Base-by-base conservation (phyloP, 1,140 invertebrate species). In the Camponotus floridanus region DNA sequence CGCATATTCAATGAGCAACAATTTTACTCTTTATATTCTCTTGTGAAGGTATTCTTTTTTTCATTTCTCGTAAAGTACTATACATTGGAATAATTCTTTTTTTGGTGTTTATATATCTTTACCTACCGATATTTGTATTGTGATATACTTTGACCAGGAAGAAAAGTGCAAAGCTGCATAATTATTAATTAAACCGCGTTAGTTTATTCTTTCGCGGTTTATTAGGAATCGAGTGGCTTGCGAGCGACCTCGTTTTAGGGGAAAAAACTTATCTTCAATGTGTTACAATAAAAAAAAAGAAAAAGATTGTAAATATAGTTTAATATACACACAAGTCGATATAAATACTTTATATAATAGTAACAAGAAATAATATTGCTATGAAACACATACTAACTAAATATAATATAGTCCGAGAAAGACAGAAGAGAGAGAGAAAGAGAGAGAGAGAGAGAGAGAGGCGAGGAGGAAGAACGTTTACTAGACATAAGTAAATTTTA, bases 261-360 rank as follows among this genome's bases (percentile, higher is more conserved):
- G 71, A 55, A 71, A 51, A 85, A 83, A 89, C 90, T 93, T 91
- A 81, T 92, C 89, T 92, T 90, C 90, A 88, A 86, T 92, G 88
- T 91, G 90, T 93, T 91, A 88, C 84, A 81, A 89, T 91, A 91
- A 93, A 88, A 90, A 78, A 65, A 86, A 89, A 91, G 85, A 89
- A 91, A 91, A 88, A 86, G 91, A 88, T 89, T 95, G 94, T 95
- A 95, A 92, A 95, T 95, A 95, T 95, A 95, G 93, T 94, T 95
- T 95, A 93, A 94, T 94, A 95, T 94, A 94, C 92, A 89, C 92
- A 89, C 92, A 94, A 94, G 89, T 94, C 92, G 92, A 93, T 93
- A 94, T 93, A 94, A 94, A 94, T 94, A 94, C 94, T 94, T 95
- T 94, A 94, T 94, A 93, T 93, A 87, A 92, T 93, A 93, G 91